phyloP scores from a whole-genome alignment of 2,113 vertebrate genomes.

The Seriola quinqueradiata region DNA sequence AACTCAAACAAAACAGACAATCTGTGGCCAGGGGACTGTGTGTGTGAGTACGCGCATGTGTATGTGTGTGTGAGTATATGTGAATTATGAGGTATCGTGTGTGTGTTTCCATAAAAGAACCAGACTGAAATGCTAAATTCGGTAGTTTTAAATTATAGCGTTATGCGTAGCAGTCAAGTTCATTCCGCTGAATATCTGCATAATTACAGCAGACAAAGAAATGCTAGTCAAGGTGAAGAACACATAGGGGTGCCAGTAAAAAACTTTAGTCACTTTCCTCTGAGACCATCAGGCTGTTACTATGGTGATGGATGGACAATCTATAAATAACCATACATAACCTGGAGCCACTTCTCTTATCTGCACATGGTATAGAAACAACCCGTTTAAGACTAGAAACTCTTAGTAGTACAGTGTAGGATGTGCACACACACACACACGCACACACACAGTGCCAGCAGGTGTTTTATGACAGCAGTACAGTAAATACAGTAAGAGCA shows the following conservation, averaged over 20 bases:
- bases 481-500: constrained; percentile 22
- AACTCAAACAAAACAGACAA: constrained; percentile 81
- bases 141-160: constrained; percentile 14
- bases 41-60: constrained; percentile 23
- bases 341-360: constrained; percentile 23
- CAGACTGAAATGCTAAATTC: constrained; percentile 4
- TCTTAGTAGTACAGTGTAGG: not conserved
- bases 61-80: not conserved
- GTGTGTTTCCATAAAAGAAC: constrained; percentile 20
- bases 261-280: not conserved
- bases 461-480: constrained; percentile 55
- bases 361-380: constrained; percentile 18
- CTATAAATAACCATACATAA: constrained; percentile 24
- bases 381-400: constrained; percentile 15
- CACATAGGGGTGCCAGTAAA: not conserved
- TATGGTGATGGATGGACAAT: constrained; percentile 7
- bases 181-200: not conserved
- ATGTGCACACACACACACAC: not conserved
- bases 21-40: constrained; percentile 49
- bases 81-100: not conserved
- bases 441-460: not conserved
- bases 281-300: not conserved
- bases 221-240: not conserved
- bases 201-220: not conserved
- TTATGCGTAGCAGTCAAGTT: not conserved